Evolutionary conservation across 2,113 vertebrate species (phyloP).

Genomic region (Taurulus bubalis): DNA sequence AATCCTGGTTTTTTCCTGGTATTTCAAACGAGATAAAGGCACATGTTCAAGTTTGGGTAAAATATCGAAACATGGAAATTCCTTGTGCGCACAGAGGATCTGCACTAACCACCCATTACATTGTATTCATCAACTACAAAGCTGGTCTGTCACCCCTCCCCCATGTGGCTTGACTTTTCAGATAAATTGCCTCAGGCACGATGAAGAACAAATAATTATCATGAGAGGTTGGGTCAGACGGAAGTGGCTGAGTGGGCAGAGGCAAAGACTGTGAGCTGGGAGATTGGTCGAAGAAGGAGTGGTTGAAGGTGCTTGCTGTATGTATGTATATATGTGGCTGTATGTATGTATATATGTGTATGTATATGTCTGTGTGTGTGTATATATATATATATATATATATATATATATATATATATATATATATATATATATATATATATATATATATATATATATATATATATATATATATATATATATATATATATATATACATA

Average conservation of each 20-base stretch:
- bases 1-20: not conserved
- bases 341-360: no score
- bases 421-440: no score
- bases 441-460: no score
- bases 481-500: no score
- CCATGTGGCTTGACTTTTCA: not conserved
- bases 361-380: no score
- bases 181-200: constrained; percentile 6
- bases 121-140: constrained; percentile 13
- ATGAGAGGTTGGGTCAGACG: constrained; percentile 30
- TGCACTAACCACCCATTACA: not conserved
- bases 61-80: not conserved
- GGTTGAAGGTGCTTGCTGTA: not conserved
- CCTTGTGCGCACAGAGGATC: not conserved
- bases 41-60: not conserved
- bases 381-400: no score
- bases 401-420: no score
- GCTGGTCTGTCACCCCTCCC: not conserved
- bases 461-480: no score
- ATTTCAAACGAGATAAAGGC: not conserved
- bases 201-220: constrained; percentile 18
- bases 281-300: not conserved
- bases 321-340: no score
- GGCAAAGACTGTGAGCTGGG: constrained; percentile 22
- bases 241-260: constrained; percentile 11